Percentiles rank a stretch among this genome's conserved stretches.
Evolutionary conservation across 2,113 vertebrate species (phyloP).

Genomic region (Chloropsis cyanopogon): DNA sequence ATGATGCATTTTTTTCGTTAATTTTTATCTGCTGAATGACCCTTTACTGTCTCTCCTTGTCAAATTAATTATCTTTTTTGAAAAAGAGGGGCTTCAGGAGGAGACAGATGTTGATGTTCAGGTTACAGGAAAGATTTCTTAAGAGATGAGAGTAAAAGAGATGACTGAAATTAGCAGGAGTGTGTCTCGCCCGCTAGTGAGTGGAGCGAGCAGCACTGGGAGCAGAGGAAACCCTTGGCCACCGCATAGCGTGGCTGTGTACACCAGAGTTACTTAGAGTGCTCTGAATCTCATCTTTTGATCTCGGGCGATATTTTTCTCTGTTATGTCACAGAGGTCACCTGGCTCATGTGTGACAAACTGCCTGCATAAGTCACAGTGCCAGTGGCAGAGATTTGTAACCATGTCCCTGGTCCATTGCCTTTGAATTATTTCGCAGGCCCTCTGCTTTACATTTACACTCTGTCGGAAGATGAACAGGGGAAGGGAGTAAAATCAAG

Average conservation of each 20-base stretch:
- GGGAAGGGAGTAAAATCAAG: slow-evolving; percentile 86
- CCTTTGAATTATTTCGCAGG: slow-evolving; percentile 97
- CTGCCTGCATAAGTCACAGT: slow-evolving; percentile 86
- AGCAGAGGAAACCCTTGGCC: not conserved
- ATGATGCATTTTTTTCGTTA: not conserved
- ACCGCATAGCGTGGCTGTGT: not conserved
- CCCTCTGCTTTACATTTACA: slow-evolving; percentile 82
- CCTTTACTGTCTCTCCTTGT: not conserved
- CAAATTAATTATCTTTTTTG: not conserved
- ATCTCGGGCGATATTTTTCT: slow-evolving; percentile 78
- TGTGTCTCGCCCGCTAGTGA: accelerated
- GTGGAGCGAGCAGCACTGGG: not conserved
- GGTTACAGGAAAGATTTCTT: not conserved
- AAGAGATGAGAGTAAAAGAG: not conserved
- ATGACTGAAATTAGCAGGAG: not conserved
- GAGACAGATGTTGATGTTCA: not conserved
- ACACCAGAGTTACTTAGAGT: slow-evolving; percentile 54
- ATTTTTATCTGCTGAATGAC: not conserved
- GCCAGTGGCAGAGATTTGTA: slow-evolving; percentile 95
- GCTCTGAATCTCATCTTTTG: slow-evolving; percentile 72
- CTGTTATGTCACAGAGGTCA: slow-evolving; percentile 87
- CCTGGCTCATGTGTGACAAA: slow-evolving; percentile 88
- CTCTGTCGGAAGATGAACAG: slow-evolving; percentile 89
- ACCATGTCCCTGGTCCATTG: slow-evolving; percentile 94
- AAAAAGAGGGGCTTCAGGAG: not conserved